phyloP scores from a whole-genome alignment of 2,113 vertebrate species.

The Cariama cristata region DNA sequence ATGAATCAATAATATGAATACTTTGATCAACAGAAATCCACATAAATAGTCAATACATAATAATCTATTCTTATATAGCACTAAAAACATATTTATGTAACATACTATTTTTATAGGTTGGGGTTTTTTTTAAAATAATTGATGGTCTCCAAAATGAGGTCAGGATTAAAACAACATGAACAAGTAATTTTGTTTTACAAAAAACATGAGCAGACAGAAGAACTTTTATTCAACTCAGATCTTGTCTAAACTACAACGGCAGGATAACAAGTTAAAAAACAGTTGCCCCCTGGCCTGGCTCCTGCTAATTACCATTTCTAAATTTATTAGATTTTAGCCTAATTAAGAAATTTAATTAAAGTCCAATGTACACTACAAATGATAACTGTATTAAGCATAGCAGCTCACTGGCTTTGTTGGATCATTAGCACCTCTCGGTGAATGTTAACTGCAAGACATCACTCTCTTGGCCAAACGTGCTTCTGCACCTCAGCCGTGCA shows the following conservation, averaged over 20 bases:
- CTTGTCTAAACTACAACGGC: not conserved
- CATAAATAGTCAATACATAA: not conserved
- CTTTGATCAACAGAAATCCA: not conserved
- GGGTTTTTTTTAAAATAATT: not conserved
- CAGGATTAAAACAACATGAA: not conserved
- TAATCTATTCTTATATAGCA: not conserved
- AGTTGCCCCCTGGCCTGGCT: not conserved
- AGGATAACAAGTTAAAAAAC: not conserved
- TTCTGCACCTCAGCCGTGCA: not conserved
- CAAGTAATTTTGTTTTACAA: not conserved
- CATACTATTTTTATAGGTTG: not conserved
- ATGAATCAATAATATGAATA: not conserved
- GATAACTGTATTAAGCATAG: not conserved
- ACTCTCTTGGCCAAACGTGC: not conserved
- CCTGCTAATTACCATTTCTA: not conserved
- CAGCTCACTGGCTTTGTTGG: not conserved
- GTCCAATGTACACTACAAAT: not conserved
- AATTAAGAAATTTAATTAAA: slow-evolving; percentile 25
- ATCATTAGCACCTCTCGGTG: not conserved
- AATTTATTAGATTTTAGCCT: not conserved
- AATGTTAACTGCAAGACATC: not conserved
- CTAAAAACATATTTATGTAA: not conserved
- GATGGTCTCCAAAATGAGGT: not conserved
- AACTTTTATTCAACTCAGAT: not conserved
- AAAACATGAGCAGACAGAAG: not conserved